Percentiles rank a stretch among this genome's conserved stretches.
Conservation (phyloP, 64 coral and sea anemone species). For the Trachythela sp. region DNA sequence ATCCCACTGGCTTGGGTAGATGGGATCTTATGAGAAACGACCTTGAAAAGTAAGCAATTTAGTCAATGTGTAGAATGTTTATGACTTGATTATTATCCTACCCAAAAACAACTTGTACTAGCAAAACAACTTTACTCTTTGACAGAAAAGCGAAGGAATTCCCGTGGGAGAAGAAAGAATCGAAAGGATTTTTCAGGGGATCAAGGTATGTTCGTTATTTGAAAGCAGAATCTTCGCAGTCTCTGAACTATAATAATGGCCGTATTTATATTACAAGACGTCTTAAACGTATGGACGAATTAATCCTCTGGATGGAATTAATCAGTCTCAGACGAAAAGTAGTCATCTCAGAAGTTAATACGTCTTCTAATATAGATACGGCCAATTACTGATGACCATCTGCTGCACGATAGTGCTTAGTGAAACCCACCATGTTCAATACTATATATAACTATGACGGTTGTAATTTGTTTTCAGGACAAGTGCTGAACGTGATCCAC, state of each 20-base stretch:
- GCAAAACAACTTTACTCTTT: background rate
- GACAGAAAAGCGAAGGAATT: conserved; percentile 73
- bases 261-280: too few species aligned
- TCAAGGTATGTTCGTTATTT: conserved; percentile 58
- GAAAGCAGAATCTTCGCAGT: background rate
- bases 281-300: too few species aligned
- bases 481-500: conserved; percentile 74
- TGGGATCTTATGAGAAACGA: conserved; percentile 97
- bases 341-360: too few species aligned
- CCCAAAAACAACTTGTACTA: too few species aligned
- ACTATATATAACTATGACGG: too few species aligned
- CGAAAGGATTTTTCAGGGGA: conserved; percentile 91
- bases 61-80: background rate
- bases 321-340: too few species aligned
- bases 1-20: conserved; percentile 89
- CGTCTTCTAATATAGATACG: too few species aligned
- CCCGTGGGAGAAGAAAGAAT: conserved; percentile 81
- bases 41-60: conserved; percentile 76
- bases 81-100: background rate
- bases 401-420: too few species aligned
- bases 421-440: too few species aligned
- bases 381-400: too few species aligned
- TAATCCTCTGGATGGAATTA: too few species aligned
- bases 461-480: conserved; percentile 79
- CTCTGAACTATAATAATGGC: too few species aligned